These are phyloP conservation scores for Progne subis DNA, from an alignment of 2,113 vertebrate genomes.

Conservation along the genomic window DNA sequence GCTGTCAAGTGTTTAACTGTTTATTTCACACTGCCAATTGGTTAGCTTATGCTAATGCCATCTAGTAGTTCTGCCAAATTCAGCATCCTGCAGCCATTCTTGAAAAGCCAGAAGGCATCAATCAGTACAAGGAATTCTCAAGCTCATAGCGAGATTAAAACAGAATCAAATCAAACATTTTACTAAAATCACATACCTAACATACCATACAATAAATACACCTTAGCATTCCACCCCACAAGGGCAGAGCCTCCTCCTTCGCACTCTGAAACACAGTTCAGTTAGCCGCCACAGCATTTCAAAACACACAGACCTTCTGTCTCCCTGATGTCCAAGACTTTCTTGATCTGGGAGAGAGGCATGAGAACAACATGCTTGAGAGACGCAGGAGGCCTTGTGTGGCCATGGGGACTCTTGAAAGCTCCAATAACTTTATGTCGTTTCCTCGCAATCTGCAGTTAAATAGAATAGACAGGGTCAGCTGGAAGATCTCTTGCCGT, in stretches of 20 bases:
- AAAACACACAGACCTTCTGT: constrained; percentile 85
- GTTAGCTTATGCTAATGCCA: not conserved
- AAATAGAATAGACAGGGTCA: not conserved
- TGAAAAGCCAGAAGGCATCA: not conserved
- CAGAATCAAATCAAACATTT: not conserved
- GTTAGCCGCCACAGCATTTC: not conserved
- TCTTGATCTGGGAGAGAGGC: constrained; percentile 97
- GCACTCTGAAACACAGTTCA: not conserved
- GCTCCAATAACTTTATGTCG: constrained; percentile 93
- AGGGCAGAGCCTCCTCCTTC: not conserved
- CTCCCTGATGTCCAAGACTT: constrained; percentile 93
- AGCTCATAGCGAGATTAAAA: not conserved
- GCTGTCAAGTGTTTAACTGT: not conserved
- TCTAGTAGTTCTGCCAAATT: not conserved
- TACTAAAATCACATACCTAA: not conserved
- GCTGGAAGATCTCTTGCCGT: not conserved
- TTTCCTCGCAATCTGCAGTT: constrained; percentile 90
- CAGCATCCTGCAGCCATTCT: not conserved
- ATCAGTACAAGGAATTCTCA: not conserved
- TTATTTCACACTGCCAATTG: constrained; percentile 1
- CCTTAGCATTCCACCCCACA: not conserved
- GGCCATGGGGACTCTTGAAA: constrained; percentile 92
- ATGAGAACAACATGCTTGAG: constrained; percentile 95
- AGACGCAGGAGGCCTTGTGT: constrained; percentile 87
- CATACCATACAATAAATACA: not conserved